Base-by-base conservation (phyloP, 2,113 vertebrate species). In the Hystrix cristata region DNA sequence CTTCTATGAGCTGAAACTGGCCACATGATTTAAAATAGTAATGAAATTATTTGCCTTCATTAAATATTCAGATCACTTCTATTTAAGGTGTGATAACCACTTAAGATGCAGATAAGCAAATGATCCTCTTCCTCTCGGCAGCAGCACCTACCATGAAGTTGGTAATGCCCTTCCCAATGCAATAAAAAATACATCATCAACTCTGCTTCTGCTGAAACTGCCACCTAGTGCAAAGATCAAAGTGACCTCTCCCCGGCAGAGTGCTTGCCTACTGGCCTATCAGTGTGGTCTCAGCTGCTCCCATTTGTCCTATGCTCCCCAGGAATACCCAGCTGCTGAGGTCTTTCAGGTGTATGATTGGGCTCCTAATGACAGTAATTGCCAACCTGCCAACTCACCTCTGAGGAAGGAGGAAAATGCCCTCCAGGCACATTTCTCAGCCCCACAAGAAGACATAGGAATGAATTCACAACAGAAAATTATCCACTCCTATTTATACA, bases 351-450 rank as follows among this genome's bases (percentile, higher is more conserved):
- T 51, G 1, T 65, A 57, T 9, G 51, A 86, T 6, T n/a, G 78
- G 38, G 82, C 64, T 95, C 57, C 15, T 67, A 65, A 60, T 65
- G 72, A 93, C 78, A 91, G 57, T 92, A 93, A 98, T 86, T 98
- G 95, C 95, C 95, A 38, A 7, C 55, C 65, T 95, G 85, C 53
- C 69, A 53, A 80, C 43, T 72, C 95, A 96, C 94, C 96, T 97
- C 91, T 87, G 85, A 74, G 55, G 79, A 96, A 78, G 95, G 87
- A 43, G 5, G 93, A 95, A 97, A 96, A 71, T 94, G 91, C 97
- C 96, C 96, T 96, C 85, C 43, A 86, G 91, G 65, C 83, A 95
- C 91, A 87, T 95, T 97, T 83, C 91, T 96, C 65, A 97, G 93
- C 97, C 95, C 91, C 88, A 81, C n/a, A 1, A 34, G 92, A 82